A percentile compares a stretch with the other conserved stretches of the same genome.
phyloP scores from a whole-genome alignment of 2,113 vertebrate genomes.

The Rhinogobius similis region DNA sequence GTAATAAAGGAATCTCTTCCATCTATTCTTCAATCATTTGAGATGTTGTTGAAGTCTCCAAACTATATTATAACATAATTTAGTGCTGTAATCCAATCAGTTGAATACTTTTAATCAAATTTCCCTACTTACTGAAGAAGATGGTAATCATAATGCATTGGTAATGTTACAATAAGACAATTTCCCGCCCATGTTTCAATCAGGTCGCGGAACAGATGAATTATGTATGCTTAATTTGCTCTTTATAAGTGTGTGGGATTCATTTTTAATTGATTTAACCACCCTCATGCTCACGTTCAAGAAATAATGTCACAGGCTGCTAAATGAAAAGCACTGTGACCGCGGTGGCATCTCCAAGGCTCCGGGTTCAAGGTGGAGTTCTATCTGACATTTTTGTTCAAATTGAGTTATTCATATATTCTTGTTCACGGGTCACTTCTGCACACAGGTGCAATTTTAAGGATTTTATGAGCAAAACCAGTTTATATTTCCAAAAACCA shows the following conservation, averaged over 20 bases:
- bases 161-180: slow-evolving; percentile 15
- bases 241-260: slow-evolving; percentile 5
- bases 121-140: slow-evolving; percentile 9
- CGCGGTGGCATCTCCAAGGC: too few relatives aligned
- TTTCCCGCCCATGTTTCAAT: slow-evolving; percentile 18
- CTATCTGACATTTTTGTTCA: background rate
- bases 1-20: background rate
- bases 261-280: slow-evolving; percentile 23
- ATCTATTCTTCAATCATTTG: background rate
- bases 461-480: too few relatives aligned
- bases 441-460: too few relatives aligned
- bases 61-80: background rate
- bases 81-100: slow-evolving; percentile 8
- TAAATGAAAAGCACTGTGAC: too few relatives aligned
- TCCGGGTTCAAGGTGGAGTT: too few relatives aligned
- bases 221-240: slow-evolving; percentile 26
- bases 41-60: background rate
- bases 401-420: background rate
- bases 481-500: too few relatives aligned
- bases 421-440: background rate
- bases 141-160: slow-evolving; percentile 13
- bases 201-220: background rate
- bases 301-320: background rate
- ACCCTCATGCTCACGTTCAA: background rate
- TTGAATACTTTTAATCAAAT: slow-evolving; percentile 17